Evolutionary conservation across 2,113 vertebrate genomes (phyloP).

Genomic region (Brienomyrus brachyistius): DNA sequence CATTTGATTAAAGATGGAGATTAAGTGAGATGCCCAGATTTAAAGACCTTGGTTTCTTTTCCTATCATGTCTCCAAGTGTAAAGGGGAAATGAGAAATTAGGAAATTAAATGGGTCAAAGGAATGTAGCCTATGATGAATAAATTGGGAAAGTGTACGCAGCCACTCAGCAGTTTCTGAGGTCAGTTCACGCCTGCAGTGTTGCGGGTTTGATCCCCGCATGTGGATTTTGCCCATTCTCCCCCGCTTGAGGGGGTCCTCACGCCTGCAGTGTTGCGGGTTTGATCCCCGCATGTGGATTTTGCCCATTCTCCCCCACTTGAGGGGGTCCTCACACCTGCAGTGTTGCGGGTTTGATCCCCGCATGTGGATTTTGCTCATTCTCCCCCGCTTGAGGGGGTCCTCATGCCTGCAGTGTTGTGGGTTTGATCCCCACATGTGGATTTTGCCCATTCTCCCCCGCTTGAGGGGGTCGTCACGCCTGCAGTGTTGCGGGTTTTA

Average conservation of each 20-base stretch:
- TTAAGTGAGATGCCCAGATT: neutral
- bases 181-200: neutral
- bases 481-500: too few species aligned
- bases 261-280: neutral
- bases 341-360: too few species aligned
- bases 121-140: neutral
- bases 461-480: too few species aligned
- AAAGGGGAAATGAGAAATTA: neutral
- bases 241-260: too few species aligned
- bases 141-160: neutral
- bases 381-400: too few species aligned
- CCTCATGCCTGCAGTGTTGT: too few species aligned
- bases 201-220: neutral
- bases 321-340: too few species aligned
- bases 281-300: neutral
- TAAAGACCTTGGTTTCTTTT: neutral
- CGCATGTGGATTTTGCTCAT: too few species aligned
- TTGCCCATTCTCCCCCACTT: too few species aligned
- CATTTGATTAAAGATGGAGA: constrained; percentile 4
- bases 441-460: too few species aligned
- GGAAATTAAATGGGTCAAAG: neutral
- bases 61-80: neutral
- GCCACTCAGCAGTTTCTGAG: neutral
- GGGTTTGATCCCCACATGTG: too few species aligned
- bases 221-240: neutral